Evolutionary conservation across 2,888 invertebrate species (phyloP).

Genomic region (Noctuana brunneofusca): DNA sequence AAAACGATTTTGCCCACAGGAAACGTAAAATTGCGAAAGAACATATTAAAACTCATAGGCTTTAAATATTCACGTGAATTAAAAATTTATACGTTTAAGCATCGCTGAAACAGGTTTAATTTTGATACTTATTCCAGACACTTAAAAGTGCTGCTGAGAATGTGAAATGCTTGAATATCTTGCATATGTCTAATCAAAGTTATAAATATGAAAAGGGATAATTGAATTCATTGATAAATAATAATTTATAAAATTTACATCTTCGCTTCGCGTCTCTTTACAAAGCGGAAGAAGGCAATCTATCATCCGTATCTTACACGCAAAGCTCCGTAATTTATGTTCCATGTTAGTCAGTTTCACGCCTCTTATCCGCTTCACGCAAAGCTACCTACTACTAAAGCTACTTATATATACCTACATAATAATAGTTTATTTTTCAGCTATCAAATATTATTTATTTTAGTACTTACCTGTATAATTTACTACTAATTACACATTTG

Average conservation of each 20-base stretch:
- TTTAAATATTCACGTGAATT: neutral
- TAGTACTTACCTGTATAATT: too few species aligned
- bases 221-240: neutral
- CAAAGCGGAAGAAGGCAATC: slow-evolving; percentile 11
- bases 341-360: slow-evolving; percentile 2
- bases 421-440: too few species aligned
- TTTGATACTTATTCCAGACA: neutral
- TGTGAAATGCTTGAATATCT: too few species aligned
- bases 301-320: slow-evolving; percentile 21
- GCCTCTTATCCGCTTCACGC: neutral
- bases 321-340: slow-evolving; percentile 5
- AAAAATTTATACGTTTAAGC: neutral
- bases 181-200: too few species aligned
- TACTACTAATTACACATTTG: too few species aligned
- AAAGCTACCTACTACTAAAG: neutral
- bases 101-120: neutral
- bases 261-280: too few species aligned
- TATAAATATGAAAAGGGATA: neutral
- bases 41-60: neutral
- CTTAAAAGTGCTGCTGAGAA: too few species aligned
- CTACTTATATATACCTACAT: neutral
- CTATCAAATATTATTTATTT: too few species aligned
- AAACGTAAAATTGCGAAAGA: neutral
- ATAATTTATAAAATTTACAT: neutral
- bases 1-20: slow-evolving; percentile 1